A percentile compares a stretch with the other conserved stretches of the same genome.
Evolutionary conservation across 2,888 invertebrate species (phyloP).

Genomic region (Baronia brevicornis): DNA sequence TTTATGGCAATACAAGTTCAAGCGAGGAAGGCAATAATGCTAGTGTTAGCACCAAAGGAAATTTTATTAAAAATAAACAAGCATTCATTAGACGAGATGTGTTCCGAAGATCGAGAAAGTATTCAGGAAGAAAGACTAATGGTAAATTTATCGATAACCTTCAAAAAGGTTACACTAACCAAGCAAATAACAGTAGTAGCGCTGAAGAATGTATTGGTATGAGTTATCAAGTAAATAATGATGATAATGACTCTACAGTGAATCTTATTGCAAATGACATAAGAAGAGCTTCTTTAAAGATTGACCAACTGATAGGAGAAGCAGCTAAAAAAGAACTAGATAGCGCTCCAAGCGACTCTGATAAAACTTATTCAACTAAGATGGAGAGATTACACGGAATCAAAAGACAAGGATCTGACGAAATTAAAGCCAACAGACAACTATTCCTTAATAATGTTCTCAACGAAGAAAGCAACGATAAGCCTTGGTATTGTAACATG

Average conservation of each 20-base stretch:
- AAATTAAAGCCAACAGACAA: constrained; percentile 65
- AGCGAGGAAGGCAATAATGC: constrained; percentile 68
- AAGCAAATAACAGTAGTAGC: constrained; percentile 59
- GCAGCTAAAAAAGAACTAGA: constrained; percentile 48
- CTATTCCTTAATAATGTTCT: constrained; percentile 62
- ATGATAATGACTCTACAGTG: constrained; percentile 71
- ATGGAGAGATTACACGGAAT: constrained; percentile 76
- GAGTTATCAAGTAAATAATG: constrained; percentile 71
- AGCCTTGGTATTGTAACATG: constrained; percentile 70
- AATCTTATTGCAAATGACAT: constrained; percentile 75
- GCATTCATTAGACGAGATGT: constrained; percentile 68
- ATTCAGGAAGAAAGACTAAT: constrained; percentile 63
- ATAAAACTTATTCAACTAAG: constrained; percentile 70
- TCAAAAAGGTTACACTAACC: constrained; percentile 52
- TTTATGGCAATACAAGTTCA: constrained; percentile 67
- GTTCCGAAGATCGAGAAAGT: constrained; percentile 67
- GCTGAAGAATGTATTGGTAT: constrained; percentile 65
- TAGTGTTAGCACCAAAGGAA: constrained; percentile 59
- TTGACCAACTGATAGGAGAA: constrained; percentile 70
- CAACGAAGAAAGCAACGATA: constrained; percentile 56
- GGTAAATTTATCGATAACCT: constrained; percentile 47
- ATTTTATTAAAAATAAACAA: constrained; percentile 77
- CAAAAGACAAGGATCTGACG: constrained; percentile 64
- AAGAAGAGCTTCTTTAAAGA: constrained; percentile 71
- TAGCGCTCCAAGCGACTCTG: constrained; percentile 50